These are phyloP conservation scores for Limenitis camilla DNA, from an alignment of 2,888 invertebrate genomes.

Conservation along the genomic window DNA sequence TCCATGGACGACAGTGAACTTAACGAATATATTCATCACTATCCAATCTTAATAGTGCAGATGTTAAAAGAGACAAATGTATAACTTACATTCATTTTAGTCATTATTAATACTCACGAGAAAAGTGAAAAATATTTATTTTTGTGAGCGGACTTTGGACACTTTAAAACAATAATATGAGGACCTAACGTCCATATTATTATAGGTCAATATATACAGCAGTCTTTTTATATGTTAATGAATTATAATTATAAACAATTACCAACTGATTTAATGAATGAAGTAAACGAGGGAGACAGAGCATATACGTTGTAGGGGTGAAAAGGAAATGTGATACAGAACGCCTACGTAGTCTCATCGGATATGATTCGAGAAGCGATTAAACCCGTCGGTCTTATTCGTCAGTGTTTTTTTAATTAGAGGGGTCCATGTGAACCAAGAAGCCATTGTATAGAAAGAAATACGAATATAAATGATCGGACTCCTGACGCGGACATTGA, in stretches of 20 bases:
- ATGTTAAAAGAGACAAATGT: no score
- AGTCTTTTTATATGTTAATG: constrained; percentile 36
- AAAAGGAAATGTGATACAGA: constrained; percentile 51
- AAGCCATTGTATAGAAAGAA: constrained; percentile 64
- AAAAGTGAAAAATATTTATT: no score
- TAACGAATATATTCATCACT: no score
- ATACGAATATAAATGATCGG: constrained; percentile 61
- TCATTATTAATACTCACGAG: no score
- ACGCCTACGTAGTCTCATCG: constrained; percentile 67
- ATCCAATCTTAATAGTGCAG: no score
- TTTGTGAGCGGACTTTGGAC: no score
- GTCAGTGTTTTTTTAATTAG: constrained; percentile 71
- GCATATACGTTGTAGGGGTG: constrained; percentile 34
- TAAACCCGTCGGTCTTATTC: constrained; percentile 73
- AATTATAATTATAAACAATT: constrained; percentile 72
- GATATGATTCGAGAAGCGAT: constrained; percentile 69
- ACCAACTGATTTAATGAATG: constrained; percentile 62
- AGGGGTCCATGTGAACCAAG: constrained; percentile 68
- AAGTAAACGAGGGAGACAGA: constrained; percentile 49
- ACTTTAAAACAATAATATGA: no score
- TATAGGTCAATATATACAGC: no score
- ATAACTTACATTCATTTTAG: no score
- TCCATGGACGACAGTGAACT: no score
- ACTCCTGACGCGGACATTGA: constrained; percentile 49
- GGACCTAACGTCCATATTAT: no score